Evolutionary conservation across 2,888 invertebrate genomes (phyloP).

Genomic region (Carpatolechia fugitivella): DNA sequence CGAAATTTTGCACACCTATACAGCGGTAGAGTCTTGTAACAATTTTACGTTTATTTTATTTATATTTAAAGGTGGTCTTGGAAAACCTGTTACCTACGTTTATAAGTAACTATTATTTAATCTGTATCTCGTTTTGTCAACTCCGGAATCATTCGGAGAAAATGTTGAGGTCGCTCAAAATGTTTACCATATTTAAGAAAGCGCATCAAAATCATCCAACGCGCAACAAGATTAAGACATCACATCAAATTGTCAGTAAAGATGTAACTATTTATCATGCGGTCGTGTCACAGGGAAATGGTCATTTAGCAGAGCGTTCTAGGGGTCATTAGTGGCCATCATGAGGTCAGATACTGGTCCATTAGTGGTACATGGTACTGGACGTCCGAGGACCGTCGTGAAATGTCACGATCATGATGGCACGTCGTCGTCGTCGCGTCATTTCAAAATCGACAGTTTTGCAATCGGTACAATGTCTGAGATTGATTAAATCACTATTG

Average conservation of each 20-base stretch:
- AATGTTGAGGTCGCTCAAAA: no score
- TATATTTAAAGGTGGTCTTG: no score
- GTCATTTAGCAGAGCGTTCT: background rate
- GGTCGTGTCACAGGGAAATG: background rate
- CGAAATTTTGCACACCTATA: no score
- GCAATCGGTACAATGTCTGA: background rate
- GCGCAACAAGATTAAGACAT: background rate
- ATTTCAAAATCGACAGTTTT: background rate
- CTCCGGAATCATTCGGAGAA: no score
- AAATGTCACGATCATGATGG: slow-evolving; percentile 33
- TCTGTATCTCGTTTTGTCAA: no score
- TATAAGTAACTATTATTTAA: no score
- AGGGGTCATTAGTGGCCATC: background rate
- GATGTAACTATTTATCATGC: background rate
- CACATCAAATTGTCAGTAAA: background rate
- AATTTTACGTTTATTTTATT: no score
- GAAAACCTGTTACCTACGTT: no score
- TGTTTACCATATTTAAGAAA: no score
- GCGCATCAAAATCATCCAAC: background rate
- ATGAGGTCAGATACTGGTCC: slow-evolving; percentile 4
- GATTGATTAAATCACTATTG: no score
- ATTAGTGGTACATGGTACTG: slow-evolving; percentile 20
- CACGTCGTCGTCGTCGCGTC: background rate
- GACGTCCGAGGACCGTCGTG: slow-evolving; percentile 28
- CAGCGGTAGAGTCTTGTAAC: no score